phyloP scores from a whole-genome alignment of 2,888 invertebrate species.

The Agrochola macilenta region DNA sequence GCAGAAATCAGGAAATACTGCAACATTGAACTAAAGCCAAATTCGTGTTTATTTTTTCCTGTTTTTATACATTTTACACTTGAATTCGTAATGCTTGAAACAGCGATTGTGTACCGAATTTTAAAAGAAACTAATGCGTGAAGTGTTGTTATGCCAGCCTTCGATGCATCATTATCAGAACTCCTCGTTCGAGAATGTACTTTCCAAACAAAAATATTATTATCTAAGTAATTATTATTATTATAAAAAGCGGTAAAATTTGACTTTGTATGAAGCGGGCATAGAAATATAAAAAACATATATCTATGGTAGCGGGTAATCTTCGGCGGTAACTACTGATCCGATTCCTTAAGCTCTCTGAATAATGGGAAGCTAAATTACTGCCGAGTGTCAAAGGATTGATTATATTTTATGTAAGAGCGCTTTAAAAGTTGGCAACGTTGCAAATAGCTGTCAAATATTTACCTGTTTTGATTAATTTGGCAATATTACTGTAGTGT shows the following conservation, averaged over 20 bases:
- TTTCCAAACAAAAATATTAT: neutral
- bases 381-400: no score
- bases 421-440: no score
- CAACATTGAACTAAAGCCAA: slow-evolving; percentile 50
- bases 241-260: no score
- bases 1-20: slow-evolving; percentile 37
- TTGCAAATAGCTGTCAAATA: no score
- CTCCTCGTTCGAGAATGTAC: neutral
- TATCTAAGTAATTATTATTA: no score
- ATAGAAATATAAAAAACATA: no score
- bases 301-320: neutral
- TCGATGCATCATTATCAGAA: neutral
- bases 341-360: neutral
- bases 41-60: slow-evolving; percentile 34
- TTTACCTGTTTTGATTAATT: no score
- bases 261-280: no score
- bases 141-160: neutral
- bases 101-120: slow-evolving; percentile 37
- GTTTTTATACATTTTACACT: slow-evolving; percentile 19
- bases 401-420: no score
- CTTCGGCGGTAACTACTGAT: neutral
- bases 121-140: slow-evolving; percentile 28
- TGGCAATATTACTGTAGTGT: no score
- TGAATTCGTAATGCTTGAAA: slow-evolving; percentile 31
- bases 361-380: neutral